Conservation (phyloP, 1,140 invertebrate genomes). For the Psix sp. region DNA sequence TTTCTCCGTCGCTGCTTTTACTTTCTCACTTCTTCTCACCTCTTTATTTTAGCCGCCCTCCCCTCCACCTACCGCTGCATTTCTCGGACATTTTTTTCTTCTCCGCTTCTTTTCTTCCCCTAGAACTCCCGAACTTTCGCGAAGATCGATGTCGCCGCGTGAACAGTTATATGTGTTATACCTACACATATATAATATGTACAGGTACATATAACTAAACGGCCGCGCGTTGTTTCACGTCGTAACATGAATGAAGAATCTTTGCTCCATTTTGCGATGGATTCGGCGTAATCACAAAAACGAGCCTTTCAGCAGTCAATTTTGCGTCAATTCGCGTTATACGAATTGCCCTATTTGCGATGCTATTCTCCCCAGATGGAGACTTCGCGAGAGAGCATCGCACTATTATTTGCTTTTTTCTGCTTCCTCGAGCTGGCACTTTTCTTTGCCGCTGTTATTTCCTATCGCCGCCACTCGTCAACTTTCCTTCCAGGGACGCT, state of each 20-base stretch:
- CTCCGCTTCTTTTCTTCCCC: slow-evolving; percentile 28
- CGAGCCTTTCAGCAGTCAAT: slow-evolving; percentile 49
- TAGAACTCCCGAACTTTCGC: slow-evolving; percentile 41
- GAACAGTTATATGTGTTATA: slow-evolving; percentile 25
- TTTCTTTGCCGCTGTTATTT: too few species aligned
- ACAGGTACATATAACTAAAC: too few species aligned
- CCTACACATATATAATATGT: slow-evolving; percentile 24
- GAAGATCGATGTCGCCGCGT: slow-evolving; percentile 46
- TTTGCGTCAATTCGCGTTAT: slow-evolving; percentile 45
- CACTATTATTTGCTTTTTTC: not conserved
- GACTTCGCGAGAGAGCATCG: not conserved
- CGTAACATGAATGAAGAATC: slow-evolving; percentile 49
- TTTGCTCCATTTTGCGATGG: slow-evolving; percentile 36
- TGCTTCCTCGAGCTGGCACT: not conserved
- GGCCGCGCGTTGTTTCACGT: too few species aligned
- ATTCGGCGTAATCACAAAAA: slow-evolving; percentile 48
- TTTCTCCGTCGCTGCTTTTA: slow-evolving; percentile 32
- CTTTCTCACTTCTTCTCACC: slow-evolving; percentile 39
- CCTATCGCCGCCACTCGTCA: too few species aligned
- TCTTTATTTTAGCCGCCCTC: slow-evolving; percentile 27
- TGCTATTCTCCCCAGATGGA: too few species aligned
- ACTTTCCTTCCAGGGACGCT: too few species aligned
- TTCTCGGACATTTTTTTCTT: slow-evolving; percentile 43
- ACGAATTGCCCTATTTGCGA: slow-evolving; percentile 33
- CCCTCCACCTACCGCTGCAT: slow-evolving; percentile 8